Percentiles rank a stretch among this genome's conserved stretches.
These are phyloP conservation scores for Morone chrysops DNA, from an alignment of 2,113 vertebrate genomes.

Conservation along the genomic window DNA sequence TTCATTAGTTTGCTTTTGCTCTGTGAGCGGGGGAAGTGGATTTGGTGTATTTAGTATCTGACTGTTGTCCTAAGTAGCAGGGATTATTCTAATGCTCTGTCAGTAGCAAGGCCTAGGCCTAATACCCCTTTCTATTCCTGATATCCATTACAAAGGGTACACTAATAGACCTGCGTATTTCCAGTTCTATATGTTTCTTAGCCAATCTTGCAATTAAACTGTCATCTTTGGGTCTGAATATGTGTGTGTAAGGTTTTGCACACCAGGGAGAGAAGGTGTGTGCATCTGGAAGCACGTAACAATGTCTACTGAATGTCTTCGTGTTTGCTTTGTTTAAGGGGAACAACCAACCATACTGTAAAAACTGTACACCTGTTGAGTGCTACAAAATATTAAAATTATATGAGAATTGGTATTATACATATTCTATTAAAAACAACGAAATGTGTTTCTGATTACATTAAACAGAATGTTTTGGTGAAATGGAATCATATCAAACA, in stretches of 20 bases:
- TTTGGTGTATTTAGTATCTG: conserved; percentile 77
- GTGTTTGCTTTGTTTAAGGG: not conserved
- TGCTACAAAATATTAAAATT: not conserved
- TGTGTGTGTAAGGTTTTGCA: not conserved
- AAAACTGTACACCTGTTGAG: not conserved
- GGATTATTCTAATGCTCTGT: conserved; percentile 82
- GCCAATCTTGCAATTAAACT: conserved; percentile 55
- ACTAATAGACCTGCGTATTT: conserved; percentile 61
- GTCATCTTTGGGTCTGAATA: conserved; percentile 21
- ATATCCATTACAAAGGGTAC: conserved; percentile 75
- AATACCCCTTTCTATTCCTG: conserved; percentile 68
- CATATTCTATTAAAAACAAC: too few relatives aligned
- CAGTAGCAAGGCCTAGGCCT: conserved; percentile 64
- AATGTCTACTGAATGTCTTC: not conserved
- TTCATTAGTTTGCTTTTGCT: conserved; percentile 76
- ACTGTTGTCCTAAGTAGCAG: conserved; percentile 78
- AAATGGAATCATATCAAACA: too few relatives aligned
- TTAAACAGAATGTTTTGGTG: too few relatives aligned
- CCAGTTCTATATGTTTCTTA: conserved; percentile 43
- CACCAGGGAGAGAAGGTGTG: not conserved
- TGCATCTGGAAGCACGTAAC: not conserved
- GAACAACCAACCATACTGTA: not conserved
- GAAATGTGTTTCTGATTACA: too few relatives aligned
- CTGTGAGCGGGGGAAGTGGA: conserved; percentile 62
- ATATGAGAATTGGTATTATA: too few relatives aligned